Evolutionary conservation across 2,888 invertebrate genomes (phyloP), one percentile per base, ranked within the genome.

Genomic region (Ormyrus pomaceus): DNA sequence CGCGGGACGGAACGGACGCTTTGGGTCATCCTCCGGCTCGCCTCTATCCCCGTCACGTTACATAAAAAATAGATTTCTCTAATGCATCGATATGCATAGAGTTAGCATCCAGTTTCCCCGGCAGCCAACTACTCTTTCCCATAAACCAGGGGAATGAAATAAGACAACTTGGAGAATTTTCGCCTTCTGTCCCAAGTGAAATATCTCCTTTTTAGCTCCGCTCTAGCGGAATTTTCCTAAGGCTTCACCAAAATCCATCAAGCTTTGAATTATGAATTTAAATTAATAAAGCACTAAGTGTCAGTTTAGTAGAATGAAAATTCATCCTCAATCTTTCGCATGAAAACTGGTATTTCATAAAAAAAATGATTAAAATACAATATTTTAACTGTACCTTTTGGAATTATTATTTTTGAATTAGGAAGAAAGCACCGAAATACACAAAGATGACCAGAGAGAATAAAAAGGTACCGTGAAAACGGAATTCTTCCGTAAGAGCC

Each of bases 21-120:
- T 82, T 83, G 84, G 85, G 83, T 84, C 84, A 79, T 82, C 81
- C 82, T 76, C 77, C 84, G 79, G 82, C 77, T 46, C n/a, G 19
- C 48, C 68, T 13, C 56, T 46, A 11, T 48, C 84, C 85, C 85
- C 87, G 89, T 88, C 88, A 88, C 84, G 83, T 85, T 85, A 81
- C 85, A 84, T 88, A 86, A 89, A 87, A 87, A 88, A 88, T 88
- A 87, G 88, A 89, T 86, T 87, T 86, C 84, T 86, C 84, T 82
- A 84, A 83, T 85, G 83, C 86, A 86, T 86, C 86, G 85, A 86
- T 86, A 85, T 86, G 84, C 84, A 83, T 85, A 84, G 86, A 86
- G 87, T 87, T 87, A 85, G 84, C 83, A 76, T 83, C 83, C 83
- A 85, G 86, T 86, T 86, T 83, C 64, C 72, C 78, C 77, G 50